Evolutionary conservation across 2,113 vertebrate species (phyloP).

Genomic region (Eupsittula cactorum): DNA sequence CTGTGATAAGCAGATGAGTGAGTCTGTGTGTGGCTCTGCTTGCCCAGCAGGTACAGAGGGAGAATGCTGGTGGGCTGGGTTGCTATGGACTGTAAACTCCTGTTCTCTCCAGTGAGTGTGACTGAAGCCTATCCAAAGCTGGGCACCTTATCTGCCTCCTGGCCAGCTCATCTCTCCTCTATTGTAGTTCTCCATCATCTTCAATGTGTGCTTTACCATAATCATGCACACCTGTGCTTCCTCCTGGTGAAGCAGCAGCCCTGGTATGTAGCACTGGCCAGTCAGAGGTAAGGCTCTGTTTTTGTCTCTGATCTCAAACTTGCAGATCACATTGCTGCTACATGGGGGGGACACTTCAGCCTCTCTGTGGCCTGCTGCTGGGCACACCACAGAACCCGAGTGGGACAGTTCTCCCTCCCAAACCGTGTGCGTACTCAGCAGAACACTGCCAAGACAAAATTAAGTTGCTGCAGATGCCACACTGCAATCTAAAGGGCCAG

Average conservation of each 20-base stretch:
- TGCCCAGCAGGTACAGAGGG: neutral
- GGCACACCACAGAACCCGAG: too few relatives aligned
- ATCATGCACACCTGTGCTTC: conserved; percentile 60
- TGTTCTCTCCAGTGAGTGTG: conserved; percentile 69
- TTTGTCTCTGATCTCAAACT: neutral
- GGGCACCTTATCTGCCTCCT: conserved; percentile 70
- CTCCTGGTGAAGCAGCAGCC: conserved; percentile 73
- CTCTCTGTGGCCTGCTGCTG: accelerated
- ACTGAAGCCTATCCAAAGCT: conserved; percentile 74
- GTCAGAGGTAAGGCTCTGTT: conserved; percentile 48
- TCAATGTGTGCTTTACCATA: conserved; percentile 59
- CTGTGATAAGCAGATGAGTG: accelerated
- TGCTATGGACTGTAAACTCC: neutral
- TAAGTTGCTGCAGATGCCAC: neutral
- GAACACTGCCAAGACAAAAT: neutral
- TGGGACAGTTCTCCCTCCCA: too few relatives aligned
- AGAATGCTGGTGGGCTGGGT: neutral
- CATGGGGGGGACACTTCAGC: neutral
- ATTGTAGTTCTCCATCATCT: conserved; percentile 70
- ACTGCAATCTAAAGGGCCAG: neutral
- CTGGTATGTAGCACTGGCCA: conserved; percentile 68
- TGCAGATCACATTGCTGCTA: neutral
- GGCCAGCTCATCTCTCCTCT: conserved; percentile 73
- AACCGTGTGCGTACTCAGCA: neutral
- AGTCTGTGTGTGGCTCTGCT: neutral